These are phyloP conservation scores for Tragelaphus buxtoni DNA, from an alignment of 2,113 vertebrate genomes.

Conservation along the genomic window DNA sequence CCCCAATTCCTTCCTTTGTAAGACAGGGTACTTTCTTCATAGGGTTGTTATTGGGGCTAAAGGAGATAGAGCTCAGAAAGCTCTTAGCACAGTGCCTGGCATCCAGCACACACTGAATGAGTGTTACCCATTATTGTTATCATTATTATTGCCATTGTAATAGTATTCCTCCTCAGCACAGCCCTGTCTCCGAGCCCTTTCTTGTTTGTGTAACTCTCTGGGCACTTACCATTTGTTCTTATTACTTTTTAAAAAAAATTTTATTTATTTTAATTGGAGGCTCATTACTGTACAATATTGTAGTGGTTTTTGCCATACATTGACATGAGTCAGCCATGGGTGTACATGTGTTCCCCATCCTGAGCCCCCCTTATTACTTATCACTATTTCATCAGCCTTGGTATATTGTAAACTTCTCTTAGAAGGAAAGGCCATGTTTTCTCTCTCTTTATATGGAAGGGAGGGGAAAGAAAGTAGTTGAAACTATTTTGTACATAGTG, in stretches of 20 bases:
- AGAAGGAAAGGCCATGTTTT: neutral
- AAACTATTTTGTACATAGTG: neutral
- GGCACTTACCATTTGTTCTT: neutral
- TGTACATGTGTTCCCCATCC: neutral
- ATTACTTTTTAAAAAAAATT: neutral
- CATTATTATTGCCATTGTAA: neutral
- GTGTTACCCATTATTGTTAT: neutral
- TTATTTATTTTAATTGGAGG: neutral
- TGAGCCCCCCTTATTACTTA: neutral
- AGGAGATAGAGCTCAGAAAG: neutral
- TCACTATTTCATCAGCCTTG: neutral
- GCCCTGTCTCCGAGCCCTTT: neutral
- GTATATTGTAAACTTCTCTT: neutral
- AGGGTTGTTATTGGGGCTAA: neutral
- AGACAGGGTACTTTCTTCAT: neutral
- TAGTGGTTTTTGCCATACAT: neutral
- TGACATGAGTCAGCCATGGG: neutral
- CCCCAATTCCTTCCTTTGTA: neutral
- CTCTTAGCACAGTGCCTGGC: neutral
- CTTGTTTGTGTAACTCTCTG: neutral
- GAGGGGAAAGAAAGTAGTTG: neutral
- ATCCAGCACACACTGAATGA: neutral
- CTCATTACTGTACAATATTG: neutral
- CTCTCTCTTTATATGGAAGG: neutral
- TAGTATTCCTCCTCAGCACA: neutral